Percentiles rank a stretch among this genome's conserved stretches.
These are phyloP conservation scores for Vulpes ferrilata DNA, from an alignment of 2,113 vertebrate species.

Conservation along the genomic window DNA sequence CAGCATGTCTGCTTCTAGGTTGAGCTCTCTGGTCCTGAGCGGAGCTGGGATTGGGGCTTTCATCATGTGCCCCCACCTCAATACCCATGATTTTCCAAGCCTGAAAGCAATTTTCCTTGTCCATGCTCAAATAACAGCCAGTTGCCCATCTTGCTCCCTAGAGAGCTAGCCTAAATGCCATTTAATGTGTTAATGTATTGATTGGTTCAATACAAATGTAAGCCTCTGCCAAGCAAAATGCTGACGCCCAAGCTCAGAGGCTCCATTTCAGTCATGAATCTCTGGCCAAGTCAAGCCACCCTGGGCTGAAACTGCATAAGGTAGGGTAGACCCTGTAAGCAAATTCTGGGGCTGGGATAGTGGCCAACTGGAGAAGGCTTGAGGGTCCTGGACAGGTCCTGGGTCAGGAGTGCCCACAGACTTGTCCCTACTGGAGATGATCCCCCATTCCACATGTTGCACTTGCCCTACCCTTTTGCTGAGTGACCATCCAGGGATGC, in stretches of 20 bases:
- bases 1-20: neutral
- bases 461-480: neutral
- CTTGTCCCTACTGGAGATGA: neutral
- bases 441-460: neutral
- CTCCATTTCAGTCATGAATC: constrained; percentile 41
- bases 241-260: neutral
- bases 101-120: neutral
- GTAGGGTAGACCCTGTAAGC: neutral
- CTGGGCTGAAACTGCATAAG: neutral
- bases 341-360: neutral
- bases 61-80: neutral
- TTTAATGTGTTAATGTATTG: neutral
- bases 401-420: neutral
- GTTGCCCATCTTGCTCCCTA: neutral
- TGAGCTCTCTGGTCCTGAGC: neutral
- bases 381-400: neutral
- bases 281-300: neutral
- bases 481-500: neutral
- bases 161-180: constrained; percentile 44
- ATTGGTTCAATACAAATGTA: constrained; percentile 40
- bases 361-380: neutral
- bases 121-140: neutral
- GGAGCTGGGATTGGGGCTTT: neutral
- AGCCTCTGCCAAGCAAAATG: constrained; percentile 54
- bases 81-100: neutral